Evolutionary conservation across 1,140 invertebrate genomes (phyloP).

Genomic region (Zaprionus inermis): DNA sequence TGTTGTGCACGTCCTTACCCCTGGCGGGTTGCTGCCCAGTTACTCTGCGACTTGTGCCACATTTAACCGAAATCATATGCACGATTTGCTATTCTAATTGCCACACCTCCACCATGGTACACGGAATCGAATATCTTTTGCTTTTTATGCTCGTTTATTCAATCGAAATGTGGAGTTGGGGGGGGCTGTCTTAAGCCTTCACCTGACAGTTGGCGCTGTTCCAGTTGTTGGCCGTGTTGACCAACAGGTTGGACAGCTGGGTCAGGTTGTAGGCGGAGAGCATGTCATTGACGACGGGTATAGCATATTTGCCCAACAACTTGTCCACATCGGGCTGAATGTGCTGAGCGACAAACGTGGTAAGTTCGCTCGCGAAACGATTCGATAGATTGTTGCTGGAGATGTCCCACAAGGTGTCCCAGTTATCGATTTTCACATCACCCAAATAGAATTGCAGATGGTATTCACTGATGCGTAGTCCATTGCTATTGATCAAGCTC

Average conservation of each 20-base stretch:
- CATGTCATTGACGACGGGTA: constrained; percentile 45
- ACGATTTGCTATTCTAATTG: constrained; percentile 16
- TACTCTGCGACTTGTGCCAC: background rate
- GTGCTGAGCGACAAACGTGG: constrained; percentile 30
- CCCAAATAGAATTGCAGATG: constrained; percentile 57
- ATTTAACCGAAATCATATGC: background rate
- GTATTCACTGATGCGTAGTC: constrained; percentile 51
- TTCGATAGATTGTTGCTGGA: constrained; percentile 62
- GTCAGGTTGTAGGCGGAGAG: constrained; percentile 46
- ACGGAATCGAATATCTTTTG: background rate
- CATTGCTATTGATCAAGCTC: constrained; percentile 35
- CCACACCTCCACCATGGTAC: background rate
- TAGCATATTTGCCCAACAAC: constrained; percentile 20
- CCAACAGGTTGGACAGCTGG: constrained; percentile 46
- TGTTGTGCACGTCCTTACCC: background rate
- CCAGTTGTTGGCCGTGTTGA: constrained; percentile 19
- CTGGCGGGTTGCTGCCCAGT: background rate
- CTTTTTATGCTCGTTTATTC: constrained; percentile 5
- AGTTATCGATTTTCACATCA: constrained; percentile 53
- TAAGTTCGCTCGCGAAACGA: constrained; percentile 1
- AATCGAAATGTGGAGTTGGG: background rate
- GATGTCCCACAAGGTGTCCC: constrained; percentile 64
- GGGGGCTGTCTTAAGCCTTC: constrained; percentile 4
- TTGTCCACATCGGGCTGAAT: constrained; percentile 49
- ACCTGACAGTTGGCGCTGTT: constrained; percentile 32